Base-by-base conservation (phyloP, 2,113 vertebrate species). In the Pyrgilauda ruficollis region DNA sequence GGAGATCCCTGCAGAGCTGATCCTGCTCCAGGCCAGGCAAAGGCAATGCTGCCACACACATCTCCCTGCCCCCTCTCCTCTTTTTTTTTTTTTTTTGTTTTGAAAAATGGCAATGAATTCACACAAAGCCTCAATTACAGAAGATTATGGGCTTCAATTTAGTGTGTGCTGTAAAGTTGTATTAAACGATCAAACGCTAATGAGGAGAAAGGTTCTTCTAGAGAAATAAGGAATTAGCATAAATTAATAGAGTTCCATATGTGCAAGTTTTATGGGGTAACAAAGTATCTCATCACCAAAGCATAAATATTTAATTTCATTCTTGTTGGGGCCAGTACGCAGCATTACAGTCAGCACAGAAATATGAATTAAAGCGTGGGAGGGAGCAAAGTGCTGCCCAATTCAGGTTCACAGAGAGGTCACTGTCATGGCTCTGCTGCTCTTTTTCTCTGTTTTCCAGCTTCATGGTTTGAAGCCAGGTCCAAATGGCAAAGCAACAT, bases 241-340 rank as follows among this genome's bases (percentile, higher is more conserved):
- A 97, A 96, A 97, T 96, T 95, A 97, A 97, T 96, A 86, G 94
- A 94, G 90, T 94, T 96, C 94, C 96, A 90, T 94, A 95, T 97
- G 92, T 91, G 90, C 66, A 22, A 76, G 82, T 89, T 96, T 93
- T 97, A 97, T 28, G 10, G 75, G 62, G 87, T 97, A 96, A 95
- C 93, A 96, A 96, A 97, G 94, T 89, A 95, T 93, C 96, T 97
- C 94, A 97, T 97, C 96, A 92, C 85, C 89, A 87, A 96, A 86
- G 78, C 96, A 97, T 97, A 97, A 97, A 97, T 97, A 97, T 97
- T 97, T 97, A 97, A 97, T 97, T 95, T 90, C 30, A 93, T 92
- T 88, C 92, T 96, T 85, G 78, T 72, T 92, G 90, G 84, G 93
- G 93, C 90, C 85, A 77, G 90, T 67, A 85, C 89, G 90, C 73